A percentile compares a stretch with the other conserved stretches of the same genome.
Evolutionary conservation across 1,140 invertebrate genomes (phyloP).

Genomic region (Drosophila paulistorum): DNA sequence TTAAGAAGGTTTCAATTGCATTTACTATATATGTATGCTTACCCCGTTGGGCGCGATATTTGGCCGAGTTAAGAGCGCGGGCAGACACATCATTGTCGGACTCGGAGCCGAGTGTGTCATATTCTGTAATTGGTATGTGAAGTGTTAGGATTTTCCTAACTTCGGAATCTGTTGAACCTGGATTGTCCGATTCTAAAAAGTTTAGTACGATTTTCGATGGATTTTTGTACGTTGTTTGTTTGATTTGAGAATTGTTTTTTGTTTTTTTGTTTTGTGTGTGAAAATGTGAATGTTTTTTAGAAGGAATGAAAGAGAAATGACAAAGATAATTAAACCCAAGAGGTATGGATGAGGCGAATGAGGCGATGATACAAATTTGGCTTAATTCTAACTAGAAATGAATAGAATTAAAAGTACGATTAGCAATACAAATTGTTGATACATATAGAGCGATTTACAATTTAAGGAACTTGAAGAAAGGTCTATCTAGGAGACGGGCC

Average conservation of each 20-base stretch:
- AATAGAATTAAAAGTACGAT: constrained; percentile 6
- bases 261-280: constrained; percentile 26
- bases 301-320: constrained; percentile 47
- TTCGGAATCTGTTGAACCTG: constrained; percentile 93
- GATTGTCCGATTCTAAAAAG: constrained; percentile 92
- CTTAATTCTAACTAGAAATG: not conserved
- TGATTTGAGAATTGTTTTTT: constrained; percentile 42
- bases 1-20: not conserved
- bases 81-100: constrained; percentile 88
- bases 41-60: constrained; percentile 85
- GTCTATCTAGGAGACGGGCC: too few relatives aligned
- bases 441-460: not conserved
- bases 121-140: constrained; percentile 94
- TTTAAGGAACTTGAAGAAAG: too few relatives aligned
- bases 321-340: constrained; percentile 22
- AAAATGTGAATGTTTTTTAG: constrained; percentile 53
- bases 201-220: constrained; percentile 83
- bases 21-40: constrained; percentile 34
- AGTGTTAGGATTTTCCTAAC: constrained; percentile 94
- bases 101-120: constrained; percentile 90
- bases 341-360: constrained; percentile 19
- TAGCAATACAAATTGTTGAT: constrained; percentile 1
- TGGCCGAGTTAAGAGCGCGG: constrained; percentile 85
- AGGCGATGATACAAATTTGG: constrained; percentile 20
- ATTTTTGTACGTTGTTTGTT: constrained; percentile 60